These are phyloP conservation scores for Arctocebus calabarensis DNA, from an alignment of 2,797 vertebrate genomes.

Conservation along the genomic window DNA sequence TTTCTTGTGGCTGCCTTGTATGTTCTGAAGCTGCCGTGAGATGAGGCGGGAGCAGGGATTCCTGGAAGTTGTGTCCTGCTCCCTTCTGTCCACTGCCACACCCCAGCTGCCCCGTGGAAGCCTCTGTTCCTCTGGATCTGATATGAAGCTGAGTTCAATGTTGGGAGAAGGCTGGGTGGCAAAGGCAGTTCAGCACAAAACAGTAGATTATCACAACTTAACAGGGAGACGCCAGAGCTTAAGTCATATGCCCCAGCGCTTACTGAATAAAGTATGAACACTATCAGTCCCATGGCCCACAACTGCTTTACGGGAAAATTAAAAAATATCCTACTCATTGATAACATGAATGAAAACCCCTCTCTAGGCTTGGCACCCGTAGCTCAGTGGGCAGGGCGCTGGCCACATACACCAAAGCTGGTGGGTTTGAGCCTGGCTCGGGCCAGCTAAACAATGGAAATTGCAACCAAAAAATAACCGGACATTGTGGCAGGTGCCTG, in stretches of 20 bases:
- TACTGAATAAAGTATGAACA: neutral
- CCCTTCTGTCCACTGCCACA: neutral
- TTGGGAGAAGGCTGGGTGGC: too few species aligned
- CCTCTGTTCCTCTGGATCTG: neutral
- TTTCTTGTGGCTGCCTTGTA: neutral
- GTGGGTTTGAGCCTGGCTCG: too few species aligned
- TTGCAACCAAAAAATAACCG: too few species aligned
- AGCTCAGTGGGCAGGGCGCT: too few species aligned
- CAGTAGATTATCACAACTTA: neutral
- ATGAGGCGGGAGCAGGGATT: too few species aligned
- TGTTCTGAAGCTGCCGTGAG: neutral
- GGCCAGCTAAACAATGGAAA: too few species aligned
- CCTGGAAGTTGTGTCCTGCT: too few species aligned
- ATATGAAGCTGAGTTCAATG: neutral
- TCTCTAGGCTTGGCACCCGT: neutral
- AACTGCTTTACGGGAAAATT: neutral
- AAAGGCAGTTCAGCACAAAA: neutral
- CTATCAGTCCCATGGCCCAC: accelerated
- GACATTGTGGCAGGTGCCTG: too few species aligned
- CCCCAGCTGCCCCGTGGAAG: accelerated
- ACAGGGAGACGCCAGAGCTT: neutral
- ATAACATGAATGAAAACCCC: neutral
- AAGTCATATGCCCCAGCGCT: neutral
- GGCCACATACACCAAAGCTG: too few species aligned
- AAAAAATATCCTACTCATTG: neutral